Evolutionary conservation across 1,140 invertebrate genomes (phyloP).

Genomic region (Stratiolaelaps scimitus): DNA sequence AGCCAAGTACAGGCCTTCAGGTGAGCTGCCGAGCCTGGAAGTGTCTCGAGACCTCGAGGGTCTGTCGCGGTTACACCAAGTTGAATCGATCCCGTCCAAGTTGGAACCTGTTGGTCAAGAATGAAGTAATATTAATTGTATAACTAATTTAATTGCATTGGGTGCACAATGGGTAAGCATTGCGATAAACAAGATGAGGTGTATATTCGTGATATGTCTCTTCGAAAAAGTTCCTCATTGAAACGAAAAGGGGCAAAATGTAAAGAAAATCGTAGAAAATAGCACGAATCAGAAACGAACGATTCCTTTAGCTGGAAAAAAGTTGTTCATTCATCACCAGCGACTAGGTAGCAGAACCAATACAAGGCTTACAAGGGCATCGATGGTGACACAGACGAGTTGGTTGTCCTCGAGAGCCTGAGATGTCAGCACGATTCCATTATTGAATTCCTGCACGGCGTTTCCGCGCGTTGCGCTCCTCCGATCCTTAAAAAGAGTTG

Average conservation of each 20-base stretch:
- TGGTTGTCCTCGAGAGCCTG: conserved; percentile 14
- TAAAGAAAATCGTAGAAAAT: too few species aligned
- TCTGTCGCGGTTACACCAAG: conserved; percentile 75
- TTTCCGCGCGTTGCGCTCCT: conserved; percentile 8
- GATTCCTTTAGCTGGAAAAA: too few species aligned
- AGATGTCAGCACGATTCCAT: conserved; percentile 18
- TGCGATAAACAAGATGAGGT: too few species aligned
- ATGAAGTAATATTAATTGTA: too few species aligned
- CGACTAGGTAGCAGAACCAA: too few species aligned
- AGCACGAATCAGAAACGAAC: too few species aligned
- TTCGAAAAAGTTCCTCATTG: too few species aligned
- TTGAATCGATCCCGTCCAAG: conserved; percentile 81
- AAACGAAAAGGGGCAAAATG: too few species aligned
- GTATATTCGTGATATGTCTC: too few species aligned
- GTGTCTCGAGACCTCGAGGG: conserved; percentile 53
- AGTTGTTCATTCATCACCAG: too few species aligned
- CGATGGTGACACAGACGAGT: conserved; percentile 5
- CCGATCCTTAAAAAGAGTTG: conserved; percentile 5
- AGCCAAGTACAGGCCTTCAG: conserved; percentile 74
- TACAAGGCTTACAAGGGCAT: background rate
- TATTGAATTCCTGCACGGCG: conserved; percentile 8
- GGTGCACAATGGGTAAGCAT: too few species aligned
- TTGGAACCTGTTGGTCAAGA: conserved; percentile 49
- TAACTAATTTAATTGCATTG: too few species aligned
- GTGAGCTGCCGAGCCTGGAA: conserved; percentile 69